Evolutionary conservation across 2,888 invertebrate genomes (phyloP).

Genomic region (Cheilosia vulpina): DNA sequence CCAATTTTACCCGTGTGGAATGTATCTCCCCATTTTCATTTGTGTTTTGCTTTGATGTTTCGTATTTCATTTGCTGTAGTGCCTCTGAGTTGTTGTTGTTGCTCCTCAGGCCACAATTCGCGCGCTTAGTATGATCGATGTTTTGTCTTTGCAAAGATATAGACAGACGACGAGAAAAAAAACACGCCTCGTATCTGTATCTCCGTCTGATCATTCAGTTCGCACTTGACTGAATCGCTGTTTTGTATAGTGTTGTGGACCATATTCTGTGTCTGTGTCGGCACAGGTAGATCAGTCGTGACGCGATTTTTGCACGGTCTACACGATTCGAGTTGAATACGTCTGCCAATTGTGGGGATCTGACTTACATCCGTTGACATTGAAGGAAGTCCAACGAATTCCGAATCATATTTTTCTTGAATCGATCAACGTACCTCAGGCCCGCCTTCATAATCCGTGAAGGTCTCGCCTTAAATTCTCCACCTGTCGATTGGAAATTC

Average conservation of each 20-base stretch:
- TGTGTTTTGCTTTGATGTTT: slow-evolving; percentile 47
- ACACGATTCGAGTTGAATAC: slow-evolving; percentile 71
- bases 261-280: slow-evolving; percentile 71
- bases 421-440: slow-evolving; percentile 31
- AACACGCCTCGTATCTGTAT: slow-evolving; percentile 38
- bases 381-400: slow-evolving; percentile 28
- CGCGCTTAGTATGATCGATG: slow-evolving; percentile 70
- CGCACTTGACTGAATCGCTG: slow-evolving; percentile 67
- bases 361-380: slow-evolving; percentile 37
- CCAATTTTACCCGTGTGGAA: slow-evolving; percentile 56
- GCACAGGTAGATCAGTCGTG: slow-evolving; percentile 83
- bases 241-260: slow-evolving; percentile 61
- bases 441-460: slow-evolving; percentile 56
- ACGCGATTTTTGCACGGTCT: slow-evolving; percentile 82
- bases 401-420: slow-evolving; percentile 27
- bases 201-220: slow-evolving; percentile 63
- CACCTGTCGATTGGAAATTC: slow-evolving; percentile 67
- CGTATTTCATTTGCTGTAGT: slow-evolving; percentile 6
- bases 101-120: slow-evolving; percentile 45
- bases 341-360: slow-evolving; percentile 1
- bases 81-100: slow-evolving; percentile 14
- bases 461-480: slow-evolving; percentile 61
- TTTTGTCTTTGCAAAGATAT: slow-evolving; percentile 61
- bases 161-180: slow-evolving; percentile 23
- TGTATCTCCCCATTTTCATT: slow-evolving; percentile 52